These are phyloP conservation scores for Cotesia congregata DNA, from an alignment of 2,888 invertebrate genomes.

Conservation along the genomic window DNA sequence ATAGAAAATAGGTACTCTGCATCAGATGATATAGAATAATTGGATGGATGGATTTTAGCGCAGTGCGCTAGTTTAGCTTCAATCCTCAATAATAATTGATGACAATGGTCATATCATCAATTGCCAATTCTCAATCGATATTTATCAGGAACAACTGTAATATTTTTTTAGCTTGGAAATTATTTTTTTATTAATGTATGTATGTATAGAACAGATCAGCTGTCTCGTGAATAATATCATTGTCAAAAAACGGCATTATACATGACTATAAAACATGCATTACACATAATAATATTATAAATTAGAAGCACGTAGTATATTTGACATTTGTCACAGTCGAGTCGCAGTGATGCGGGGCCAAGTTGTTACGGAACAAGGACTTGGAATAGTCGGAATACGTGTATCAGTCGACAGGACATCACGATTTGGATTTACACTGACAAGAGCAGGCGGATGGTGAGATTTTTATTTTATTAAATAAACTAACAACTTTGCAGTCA, in stretches of 20 bases:
- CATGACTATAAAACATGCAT: constrained; percentile 1
- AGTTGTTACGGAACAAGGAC: constrained; percentile 93
- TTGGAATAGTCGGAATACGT: constrained; percentile 96
- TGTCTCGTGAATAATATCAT: too few relatives aligned
- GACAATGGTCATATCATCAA: neutral
- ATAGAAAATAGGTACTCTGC: neutral
- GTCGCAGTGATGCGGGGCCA: constrained; percentile 99
- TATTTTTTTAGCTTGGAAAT: too few relatives aligned
- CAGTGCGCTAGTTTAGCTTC: constrained; percentile 2
- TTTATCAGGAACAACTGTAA: neutral
- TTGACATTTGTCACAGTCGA: constrained; percentile 80
- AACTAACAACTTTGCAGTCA: too few relatives aligned
- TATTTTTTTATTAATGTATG: too few relatives aligned
- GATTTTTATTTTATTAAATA: constrained; percentile 67
- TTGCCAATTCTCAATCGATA: neutral
- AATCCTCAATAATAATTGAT: neutral
- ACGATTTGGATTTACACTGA: constrained; percentile 95
- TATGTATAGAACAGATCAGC: too few relatives aligned
- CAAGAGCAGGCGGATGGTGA: constrained; percentile 94
- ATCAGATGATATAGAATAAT: constrained; percentile 8
- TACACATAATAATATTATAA: constrained; percentile 26
- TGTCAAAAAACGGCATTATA: neutral
- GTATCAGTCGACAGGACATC: constrained; percentile 96
- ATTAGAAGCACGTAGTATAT: constrained; percentile 56
- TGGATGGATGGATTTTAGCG: neutral